A percentile compares a stretch with the other conserved stretches of the same genome.
These are phyloP conservation scores for Urocyon cinereoargenteus DNA, from an alignment of 2,797 vertebrate species.

Conservation along the genomic window DNA sequence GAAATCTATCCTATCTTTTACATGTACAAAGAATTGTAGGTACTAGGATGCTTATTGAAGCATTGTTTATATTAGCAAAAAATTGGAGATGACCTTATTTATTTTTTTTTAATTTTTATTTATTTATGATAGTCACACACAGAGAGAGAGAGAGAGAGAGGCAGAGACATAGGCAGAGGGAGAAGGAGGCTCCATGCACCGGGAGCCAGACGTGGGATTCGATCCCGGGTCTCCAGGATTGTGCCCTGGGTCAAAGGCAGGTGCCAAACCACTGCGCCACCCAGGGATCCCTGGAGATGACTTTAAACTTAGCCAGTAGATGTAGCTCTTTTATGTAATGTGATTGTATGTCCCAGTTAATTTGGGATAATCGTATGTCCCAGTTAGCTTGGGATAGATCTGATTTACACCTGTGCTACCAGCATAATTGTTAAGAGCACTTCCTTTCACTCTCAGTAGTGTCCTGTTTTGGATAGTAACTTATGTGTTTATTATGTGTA, in stretches of 20 bases:
- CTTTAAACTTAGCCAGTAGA: background rate
- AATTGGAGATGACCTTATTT: background rate
- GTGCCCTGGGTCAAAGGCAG: too few relatives aligned
- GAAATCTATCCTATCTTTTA: background rate
- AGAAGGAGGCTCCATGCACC: too few relatives aligned
- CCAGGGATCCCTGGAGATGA: too few relatives aligned
- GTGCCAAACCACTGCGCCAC: too few relatives aligned
- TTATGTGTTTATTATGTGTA: background rate
- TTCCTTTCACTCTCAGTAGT: background rate
- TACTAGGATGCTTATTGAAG: background rate
- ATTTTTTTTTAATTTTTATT: too few relatives aligned
- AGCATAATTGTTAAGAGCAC: background rate
- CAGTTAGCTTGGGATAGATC: background rate
- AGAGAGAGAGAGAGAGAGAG: too few relatives aligned
- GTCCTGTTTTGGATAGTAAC: background rate
- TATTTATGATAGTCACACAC: too few relatives aligned
- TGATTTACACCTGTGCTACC: background rate
- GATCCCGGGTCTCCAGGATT: too few relatives aligned
- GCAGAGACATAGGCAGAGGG: too few relatives aligned
- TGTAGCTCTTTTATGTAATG: background rate
- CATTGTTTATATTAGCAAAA: background rate
- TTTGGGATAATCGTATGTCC: background rate
- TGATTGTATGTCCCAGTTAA: background rate
- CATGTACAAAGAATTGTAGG: background rate
- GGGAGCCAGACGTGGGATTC: too few relatives aligned